Evolutionary conservation across 2,888 invertebrate species (phyloP).

Genomic region (Altica lythri): DNA sequence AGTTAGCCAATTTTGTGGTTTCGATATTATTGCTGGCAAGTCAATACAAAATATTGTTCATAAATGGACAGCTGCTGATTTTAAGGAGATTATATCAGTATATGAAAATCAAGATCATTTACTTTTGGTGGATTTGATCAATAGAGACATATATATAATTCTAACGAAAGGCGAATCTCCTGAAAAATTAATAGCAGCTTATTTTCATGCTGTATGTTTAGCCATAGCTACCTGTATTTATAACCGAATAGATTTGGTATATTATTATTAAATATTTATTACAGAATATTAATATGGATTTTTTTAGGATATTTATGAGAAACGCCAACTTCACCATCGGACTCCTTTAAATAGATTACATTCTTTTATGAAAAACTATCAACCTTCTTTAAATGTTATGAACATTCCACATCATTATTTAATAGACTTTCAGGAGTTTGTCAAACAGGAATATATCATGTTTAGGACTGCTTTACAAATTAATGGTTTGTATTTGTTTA

Average conservation of each 20-base stretch:
- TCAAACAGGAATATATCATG: conserved; percentile 49
- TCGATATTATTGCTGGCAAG: conserved; percentile 64
- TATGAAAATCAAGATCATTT: conserved; percentile 63
- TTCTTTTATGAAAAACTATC: conserved; percentile 48
- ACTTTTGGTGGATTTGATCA: conserved; percentile 59
- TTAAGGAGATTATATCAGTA: conserved; percentile 56
- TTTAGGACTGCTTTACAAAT: conserved; percentile 52
- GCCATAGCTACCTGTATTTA: conserved; percentile 55
- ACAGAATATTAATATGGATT: background rate
- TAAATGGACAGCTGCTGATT: conserved; percentile 46
- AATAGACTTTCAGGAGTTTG: conserved; percentile 48
- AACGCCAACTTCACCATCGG: conserved; percentile 50
- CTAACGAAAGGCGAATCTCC: conserved; percentile 61
- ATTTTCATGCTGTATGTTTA: conserved; percentile 70
- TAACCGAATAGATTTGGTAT: conserved; percentile 51
- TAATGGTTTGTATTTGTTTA: conserved; percentile 45
- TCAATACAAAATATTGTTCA: conserved; percentile 56
- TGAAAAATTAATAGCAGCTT: conserved; percentile 67
- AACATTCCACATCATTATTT: conserved; percentile 46
- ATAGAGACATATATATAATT: conserved; percentile 62
- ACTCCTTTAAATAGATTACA: conserved; percentile 50
- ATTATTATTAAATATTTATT: conserved; percentile 33
- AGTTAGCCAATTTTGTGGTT: conserved; percentile 67
- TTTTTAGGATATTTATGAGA: conserved; percentile 47
- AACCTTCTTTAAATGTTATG: conserved; percentile 37